Conservation (phyloP, 2,888 invertebrate species). For the Ypsolopha scabrella region DNA sequence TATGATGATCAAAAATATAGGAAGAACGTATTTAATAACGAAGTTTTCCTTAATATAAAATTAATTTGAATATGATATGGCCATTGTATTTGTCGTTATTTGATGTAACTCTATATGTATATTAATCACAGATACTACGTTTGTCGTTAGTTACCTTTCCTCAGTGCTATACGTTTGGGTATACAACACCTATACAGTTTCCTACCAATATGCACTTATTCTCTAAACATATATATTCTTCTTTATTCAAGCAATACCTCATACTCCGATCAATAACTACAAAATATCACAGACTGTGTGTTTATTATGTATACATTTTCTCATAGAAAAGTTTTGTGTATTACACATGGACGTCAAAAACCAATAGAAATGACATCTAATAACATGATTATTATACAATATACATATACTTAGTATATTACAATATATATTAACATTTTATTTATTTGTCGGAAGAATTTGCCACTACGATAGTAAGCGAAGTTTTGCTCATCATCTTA, state of each 20-base stretch:
- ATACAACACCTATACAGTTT: constrained; percentile 54
- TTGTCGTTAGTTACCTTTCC: constrained; percentile 40
- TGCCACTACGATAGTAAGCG: background rate
- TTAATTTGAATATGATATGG: constrained; percentile 64
- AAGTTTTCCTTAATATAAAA: constrained; percentile 43
- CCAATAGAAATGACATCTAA: constrained; percentile 63
- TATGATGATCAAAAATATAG: constrained; percentile 1
- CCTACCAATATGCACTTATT: constrained; percentile 61
- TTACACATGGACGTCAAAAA: constrained; percentile 68
- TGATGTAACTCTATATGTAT: constrained; percentile 51
- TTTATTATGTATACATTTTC: constrained; percentile 70
- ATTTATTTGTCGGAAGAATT: background rate
- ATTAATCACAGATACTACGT: constrained; percentile 58
- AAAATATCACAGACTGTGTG: constrained; percentile 71
- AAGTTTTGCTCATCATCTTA: constrained; percentile 9
- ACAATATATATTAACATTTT: constrained; percentile 17
- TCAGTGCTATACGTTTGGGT: constrained; percentile 41
- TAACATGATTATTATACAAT: constrained; percentile 52
- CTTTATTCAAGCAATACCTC: constrained; percentile 66
- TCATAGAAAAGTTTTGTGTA: constrained; percentile 69
- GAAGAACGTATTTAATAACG: constrained; percentile 22
- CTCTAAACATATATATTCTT: constrained; percentile 52
- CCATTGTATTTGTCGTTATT: constrained; percentile 53
- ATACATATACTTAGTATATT: constrained; percentile 3
- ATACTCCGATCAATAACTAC: constrained; percentile 66